Evolutionary conservation across 2,888 invertebrate species (phyloP).

Genomic region (Spodoptera exigua): DNA sequence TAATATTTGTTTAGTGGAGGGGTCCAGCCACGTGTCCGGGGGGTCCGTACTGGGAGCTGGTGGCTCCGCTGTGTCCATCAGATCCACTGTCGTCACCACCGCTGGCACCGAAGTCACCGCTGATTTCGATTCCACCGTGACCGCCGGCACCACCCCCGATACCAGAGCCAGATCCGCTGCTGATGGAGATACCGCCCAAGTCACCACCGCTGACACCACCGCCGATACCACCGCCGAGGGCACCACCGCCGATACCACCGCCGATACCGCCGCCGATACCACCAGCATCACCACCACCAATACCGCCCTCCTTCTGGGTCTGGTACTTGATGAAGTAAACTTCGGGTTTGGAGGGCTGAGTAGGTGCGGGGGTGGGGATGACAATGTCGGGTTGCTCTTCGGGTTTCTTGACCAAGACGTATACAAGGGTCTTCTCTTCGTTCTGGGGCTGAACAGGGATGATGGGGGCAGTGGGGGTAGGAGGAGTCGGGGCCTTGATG

Average conservation of each 20-base stretch:
- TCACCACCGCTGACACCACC: conserved; percentile 57
- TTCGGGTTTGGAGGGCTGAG: conserved; percentile 96
- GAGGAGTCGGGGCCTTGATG: conserved; percentile 96
- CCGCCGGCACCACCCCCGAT: conserved; percentile 70
- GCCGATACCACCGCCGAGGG: conserved; percentile 70
- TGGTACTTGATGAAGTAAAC: conserved; percentile 97
- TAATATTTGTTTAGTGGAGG: conserved; percentile 77
- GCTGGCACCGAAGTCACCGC: conserved; percentile 76
- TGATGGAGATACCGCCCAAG: conserved; percentile 66
- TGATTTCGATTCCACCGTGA: conserved; percentile 74
- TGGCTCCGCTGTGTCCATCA: conserved; percentile 77
- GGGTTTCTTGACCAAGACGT: conserved; percentile 96
- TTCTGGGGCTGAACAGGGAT: conserved; percentile 94
- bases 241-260: conserved; percentile 71
- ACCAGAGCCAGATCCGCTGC: conserved; percentile 73
- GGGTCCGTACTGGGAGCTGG: conserved; percentile 87
- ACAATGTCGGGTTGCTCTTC: conserved; percentile 95
- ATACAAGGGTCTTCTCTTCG: conserved; percentile 96
- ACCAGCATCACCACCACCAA: conserved; percentile 74
- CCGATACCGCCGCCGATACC: conserved; percentile 68
- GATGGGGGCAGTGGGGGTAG: conserved; percentile 94
- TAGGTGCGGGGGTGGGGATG: conserved; percentile 93
- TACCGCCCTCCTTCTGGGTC: conserved; percentile 90
- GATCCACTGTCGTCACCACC: conserved; percentile 70
- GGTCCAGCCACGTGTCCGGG: conserved; percentile 87